phyloP scores from a whole-genome alignment of 1,140 invertebrate genomes.

The Dendrolimus punctatus region DNA sequence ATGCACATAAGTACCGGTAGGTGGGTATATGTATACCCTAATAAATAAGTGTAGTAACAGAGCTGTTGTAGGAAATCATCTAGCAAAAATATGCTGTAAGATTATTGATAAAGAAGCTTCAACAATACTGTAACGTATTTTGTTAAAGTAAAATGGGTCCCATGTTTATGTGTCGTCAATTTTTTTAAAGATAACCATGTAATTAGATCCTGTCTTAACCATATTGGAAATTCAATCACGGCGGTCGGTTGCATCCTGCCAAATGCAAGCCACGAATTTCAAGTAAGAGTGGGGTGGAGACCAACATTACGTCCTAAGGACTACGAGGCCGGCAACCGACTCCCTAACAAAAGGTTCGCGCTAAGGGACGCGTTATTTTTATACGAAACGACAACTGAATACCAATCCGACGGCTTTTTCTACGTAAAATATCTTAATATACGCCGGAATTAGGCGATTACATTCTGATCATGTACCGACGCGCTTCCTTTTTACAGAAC shows the following conservation, averaged over 20 bases:
- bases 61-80: no score
- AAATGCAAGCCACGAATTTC: constrained; percentile 57
- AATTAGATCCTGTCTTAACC: background rate
- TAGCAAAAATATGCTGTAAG: no score
- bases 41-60: no score
- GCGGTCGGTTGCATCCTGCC: constrained; percentile 61
- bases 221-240: constrained; percentile 50
- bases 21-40: no score
- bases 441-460: constrained; percentile 53
- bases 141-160: no score
- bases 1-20: no score
- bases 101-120: no score
- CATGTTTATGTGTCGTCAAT: no score
- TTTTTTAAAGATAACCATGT: no score
- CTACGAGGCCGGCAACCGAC: constrained; percentile 37
- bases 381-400: constrained; percentile 59
- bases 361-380: constrained; percentile 62
- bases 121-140: no score
- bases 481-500: constrained; percentile 46
- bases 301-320: constrained; percentile 35
- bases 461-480: constrained; percentile 58
- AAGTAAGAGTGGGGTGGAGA: constrained; percentile 48
- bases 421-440: constrained; percentile 67
- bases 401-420: constrained; percentile 55
- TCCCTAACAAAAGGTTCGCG: constrained; percentile 55